phyloP scores from a whole-genome alignment of 2,797 vertebrate genomes.

The Sebastes oblongus region DNA sequence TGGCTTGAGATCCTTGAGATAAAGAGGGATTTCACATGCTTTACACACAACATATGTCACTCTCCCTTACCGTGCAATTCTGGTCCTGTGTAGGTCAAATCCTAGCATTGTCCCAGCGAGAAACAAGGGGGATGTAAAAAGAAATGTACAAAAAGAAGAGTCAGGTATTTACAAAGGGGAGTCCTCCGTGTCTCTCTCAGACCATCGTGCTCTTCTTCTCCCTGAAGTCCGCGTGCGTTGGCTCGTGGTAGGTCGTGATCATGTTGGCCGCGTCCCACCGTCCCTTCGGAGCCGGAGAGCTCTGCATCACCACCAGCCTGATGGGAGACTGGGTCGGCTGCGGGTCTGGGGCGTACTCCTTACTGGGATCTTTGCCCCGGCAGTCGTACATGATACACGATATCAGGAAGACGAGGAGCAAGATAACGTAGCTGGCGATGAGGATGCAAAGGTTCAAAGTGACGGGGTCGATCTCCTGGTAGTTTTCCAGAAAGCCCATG shows the following conservation, averaged over 20 bases:
- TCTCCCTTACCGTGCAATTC: constrained; percentile 66
- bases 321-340: constrained; percentile 87
- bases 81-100: constrained; percentile 53
- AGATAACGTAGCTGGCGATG: constrained; percentile 94
- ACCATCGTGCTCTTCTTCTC: constrained; percentile 86
- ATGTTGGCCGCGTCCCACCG: constrained; percentile 78
- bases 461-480: constrained; percentile 96
- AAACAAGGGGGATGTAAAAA: constrained; percentile 23
- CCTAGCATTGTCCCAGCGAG: constrained; percentile 46
- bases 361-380: constrained; percentile 94
- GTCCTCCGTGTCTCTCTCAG: constrained; percentile 46
- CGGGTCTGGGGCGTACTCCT: constrained; percentile 89
- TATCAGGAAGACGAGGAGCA: constrained; percentile 97
- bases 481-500: constrained; percentile 87
- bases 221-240: constrained; percentile 58
- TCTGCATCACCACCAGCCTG: constrained; percentile 91
- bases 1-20: constrained; percentile 42
- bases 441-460: constrained; percentile 97
- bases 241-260: constrained; percentile 77
- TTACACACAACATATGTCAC: constrained; percentile 18
- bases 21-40: constrained; percentile 59
- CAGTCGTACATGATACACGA: constrained; percentile 98
- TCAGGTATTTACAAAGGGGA: constrained; percentile 26
- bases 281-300: constrained; percentile 59
- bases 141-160: constrained; percentile 8